These are phyloP conservation scores for Prosopocoilus inquinatus DNA, from an alignment of 2,888 invertebrate species.

Conservation along the genomic window DNA sequence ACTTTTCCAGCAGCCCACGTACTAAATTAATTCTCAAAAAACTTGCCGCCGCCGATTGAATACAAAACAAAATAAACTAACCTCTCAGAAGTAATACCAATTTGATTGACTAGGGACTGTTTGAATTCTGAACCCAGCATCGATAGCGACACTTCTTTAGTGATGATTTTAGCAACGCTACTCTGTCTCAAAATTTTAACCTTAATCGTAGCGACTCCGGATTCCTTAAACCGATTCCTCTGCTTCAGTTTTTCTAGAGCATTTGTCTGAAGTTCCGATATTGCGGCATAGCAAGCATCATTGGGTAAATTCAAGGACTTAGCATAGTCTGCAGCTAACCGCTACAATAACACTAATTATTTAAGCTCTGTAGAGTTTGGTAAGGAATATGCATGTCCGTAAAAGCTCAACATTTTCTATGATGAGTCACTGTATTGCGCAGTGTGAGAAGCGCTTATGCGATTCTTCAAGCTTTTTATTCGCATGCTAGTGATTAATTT, in stretches of 20 bases:
- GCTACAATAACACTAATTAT: slow-evolving; percentile 50
- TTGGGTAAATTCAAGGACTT: slow-evolving; percentile 54
- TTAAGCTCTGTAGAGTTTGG: neutral
- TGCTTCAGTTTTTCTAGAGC: slow-evolving; percentile 72
- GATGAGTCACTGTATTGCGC: too few species aligned
- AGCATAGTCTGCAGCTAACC: slow-evolving; percentile 61
- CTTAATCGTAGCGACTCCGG: slow-evolving; percentile 71
- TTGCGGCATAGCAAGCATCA: slow-evolving; percentile 55
- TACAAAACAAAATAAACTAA: slow-evolving; percentile 31
- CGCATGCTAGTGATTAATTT: too few species aligned
- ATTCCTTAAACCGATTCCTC: slow-evolving; percentile 65
- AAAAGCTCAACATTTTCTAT: neutral
- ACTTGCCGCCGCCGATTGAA: neutral
- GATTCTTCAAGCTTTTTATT: too few species aligned
- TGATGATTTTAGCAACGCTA: slow-evolving; percentile 53
- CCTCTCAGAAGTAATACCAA: slow-evolving; percentile 51
- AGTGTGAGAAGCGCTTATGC: too few species aligned
- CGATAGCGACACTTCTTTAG: slow-evolving; percentile 58
- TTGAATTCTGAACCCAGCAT: slow-evolving; percentile 58
- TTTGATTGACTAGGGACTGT: slow-evolving; percentile 52
- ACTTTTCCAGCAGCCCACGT: slow-evolving; percentile 9
- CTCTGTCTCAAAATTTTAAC: slow-evolving; percentile 62
- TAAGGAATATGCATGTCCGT: neutral
- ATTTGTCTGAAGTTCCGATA: slow-evolving; percentile 65
- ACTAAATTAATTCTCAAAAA: neutral